These are phyloP conservation scores for Stichodactyla helianthus DNA, from an alignment of 64 coral and sea anemone species.

Conservation along the genomic window DNA sequence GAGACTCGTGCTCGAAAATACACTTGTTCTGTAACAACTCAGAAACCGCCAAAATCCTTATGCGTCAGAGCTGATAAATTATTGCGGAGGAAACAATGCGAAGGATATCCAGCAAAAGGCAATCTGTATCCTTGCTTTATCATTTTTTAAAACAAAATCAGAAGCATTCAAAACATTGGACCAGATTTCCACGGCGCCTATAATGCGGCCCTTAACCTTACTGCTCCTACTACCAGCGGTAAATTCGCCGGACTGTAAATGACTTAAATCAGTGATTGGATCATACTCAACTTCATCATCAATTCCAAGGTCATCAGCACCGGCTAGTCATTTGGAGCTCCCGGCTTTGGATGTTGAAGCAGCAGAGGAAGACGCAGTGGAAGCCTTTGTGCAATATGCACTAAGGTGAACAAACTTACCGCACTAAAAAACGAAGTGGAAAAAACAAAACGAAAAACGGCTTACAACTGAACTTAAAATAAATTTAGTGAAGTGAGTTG, in stretches of 20 bases:
- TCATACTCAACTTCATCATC: neutral
- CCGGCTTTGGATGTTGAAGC: too few species aligned
- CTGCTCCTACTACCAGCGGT: neutral
- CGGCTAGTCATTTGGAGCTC: neutral
- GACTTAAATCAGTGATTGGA: neutral
- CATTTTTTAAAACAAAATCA: constrained; percentile 8
- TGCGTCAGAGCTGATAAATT: constrained; percentile 23
- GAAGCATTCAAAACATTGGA: neutral
- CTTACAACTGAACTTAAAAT: too few species aligned
- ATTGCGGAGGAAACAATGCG: constrained; percentile 27
- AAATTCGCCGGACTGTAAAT: neutral
- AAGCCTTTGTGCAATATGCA: too few species aligned
- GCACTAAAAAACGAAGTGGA: too few species aligned
- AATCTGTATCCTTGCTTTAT: constrained; percentile 3
- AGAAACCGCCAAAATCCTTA: constrained; percentile 3
- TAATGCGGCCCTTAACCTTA: neutral
- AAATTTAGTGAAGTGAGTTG: too few species aligned
- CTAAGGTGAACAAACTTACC: too few species aligned
- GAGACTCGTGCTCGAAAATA: constrained; percentile 14
- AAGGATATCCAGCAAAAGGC: constrained; percentile 25
- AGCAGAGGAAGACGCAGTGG: too few species aligned
- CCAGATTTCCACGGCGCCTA: neutral
- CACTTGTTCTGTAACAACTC: constrained; percentile 4
- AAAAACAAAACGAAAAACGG: too few species aligned
- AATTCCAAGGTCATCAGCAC: neutral